Percentiles rank a stretch among this genome's conserved stretches.
Conservation (phyloP, 2,888 invertebrate species). For the Tinea trinotella region DNA sequence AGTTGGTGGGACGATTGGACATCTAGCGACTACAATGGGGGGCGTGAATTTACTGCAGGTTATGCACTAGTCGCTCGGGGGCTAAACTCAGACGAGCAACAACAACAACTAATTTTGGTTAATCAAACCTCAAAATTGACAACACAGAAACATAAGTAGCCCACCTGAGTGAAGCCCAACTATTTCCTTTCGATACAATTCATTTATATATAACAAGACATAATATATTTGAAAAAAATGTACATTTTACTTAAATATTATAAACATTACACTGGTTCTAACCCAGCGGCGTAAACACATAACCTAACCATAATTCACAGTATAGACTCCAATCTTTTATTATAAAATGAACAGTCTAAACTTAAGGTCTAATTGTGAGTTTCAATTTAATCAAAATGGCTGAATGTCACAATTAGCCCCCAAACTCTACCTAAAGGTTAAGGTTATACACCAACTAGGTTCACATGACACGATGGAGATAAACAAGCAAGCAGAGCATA, state of each 20-base stretch:
- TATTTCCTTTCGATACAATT: slow-evolving; percentile 62
- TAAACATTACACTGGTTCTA: slow-evolving; percentile 64
- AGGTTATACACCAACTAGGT: not conserved
- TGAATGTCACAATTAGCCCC: too few relatives aligned
- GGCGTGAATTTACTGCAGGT: too few relatives aligned
- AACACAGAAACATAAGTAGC: not conserved
- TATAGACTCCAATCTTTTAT: not conserved
- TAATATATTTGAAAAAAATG: slow-evolving; percentile 71
- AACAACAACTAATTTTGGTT: not conserved
- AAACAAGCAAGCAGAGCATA: too few relatives aligned
- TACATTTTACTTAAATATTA: slow-evolving; percentile 65
- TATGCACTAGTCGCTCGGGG: not conserved
- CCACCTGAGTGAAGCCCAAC: slow-evolving; percentile 22
- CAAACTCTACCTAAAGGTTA: not conserved
- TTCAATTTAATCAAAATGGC: too few relatives aligned
- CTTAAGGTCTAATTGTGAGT: too few relatives aligned
- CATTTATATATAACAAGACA: slow-evolving; percentile 73
- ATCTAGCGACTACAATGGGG: too few relatives aligned
- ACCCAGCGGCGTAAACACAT: not conserved
- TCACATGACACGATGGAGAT: not conserved
- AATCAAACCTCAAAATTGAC: not conserved
- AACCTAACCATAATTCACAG: not conserved
- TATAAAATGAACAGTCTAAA: too few relatives aligned
- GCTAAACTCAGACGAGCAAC: not conserved
- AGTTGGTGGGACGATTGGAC: not conserved